Percentiles rank a stretch among this genome's conserved stretches.
phyloP scores from a whole-genome alignment of 2,113 vertebrate genomes.

The Podarcis raffonei region DNA sequence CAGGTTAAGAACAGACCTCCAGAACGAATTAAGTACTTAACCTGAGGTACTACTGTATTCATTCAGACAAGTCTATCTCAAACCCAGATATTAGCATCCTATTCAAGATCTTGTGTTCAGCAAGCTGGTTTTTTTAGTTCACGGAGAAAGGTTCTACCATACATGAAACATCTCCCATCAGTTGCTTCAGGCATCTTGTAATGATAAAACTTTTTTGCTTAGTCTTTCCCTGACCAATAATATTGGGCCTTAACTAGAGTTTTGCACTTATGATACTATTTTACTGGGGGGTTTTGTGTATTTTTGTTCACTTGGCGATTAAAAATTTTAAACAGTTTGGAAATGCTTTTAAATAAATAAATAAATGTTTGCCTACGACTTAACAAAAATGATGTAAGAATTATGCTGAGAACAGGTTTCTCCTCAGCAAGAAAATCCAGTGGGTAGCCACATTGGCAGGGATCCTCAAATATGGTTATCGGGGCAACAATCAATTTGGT shows the following conservation, averaged over 20 bases:
- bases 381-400: background rate
- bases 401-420: background rate
- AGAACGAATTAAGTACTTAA: no score
- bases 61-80: background rate
- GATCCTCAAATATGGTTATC: background rate
- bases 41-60: background rate
- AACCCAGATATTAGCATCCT: background rate
- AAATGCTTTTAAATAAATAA: no score
- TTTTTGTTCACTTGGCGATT: no score
- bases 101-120: background rate
- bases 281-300: no score
- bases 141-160: background rate
- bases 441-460: background rate
- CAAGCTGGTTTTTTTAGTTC: background rate
- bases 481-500: background rate
- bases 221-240: no score
- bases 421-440: background rate
- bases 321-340: no score
- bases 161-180: no score
- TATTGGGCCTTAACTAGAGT: no score
- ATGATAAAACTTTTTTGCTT: no score
- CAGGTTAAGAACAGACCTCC: no score
- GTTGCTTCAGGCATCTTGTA: no score
- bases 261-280: no score
- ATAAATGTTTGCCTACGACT: background rate